Base-by-base conservation (phyloP, 2,797 vertebrate species). In the Valencia hispanica region DNA sequence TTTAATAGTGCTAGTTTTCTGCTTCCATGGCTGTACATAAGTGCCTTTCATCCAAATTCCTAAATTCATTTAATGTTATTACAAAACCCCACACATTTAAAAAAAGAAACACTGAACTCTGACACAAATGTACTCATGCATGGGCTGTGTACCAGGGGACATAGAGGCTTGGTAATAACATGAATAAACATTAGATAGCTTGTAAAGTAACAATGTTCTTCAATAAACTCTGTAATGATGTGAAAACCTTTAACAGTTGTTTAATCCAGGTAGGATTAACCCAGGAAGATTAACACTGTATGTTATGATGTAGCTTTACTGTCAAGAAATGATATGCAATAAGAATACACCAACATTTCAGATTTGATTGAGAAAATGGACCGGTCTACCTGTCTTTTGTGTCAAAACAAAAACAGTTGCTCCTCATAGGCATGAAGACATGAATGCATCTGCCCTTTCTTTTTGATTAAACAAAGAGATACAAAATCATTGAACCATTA, bases 401-500 rank as follows among this genome's bases (percentile, higher is more conserved):
- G 50, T 55, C 0, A 18, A 75, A 84, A 43, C 18, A 25, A 59
- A 14, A 83, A 61, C 1, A 61, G 47, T 1, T 47, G 48, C 34
- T 51, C 32, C 48, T 83, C 68, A 53, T 48, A 77, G 68, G 10
- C n/a, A n/a, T 1, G 0, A 66, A 78, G 25, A 86, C 30, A 61
- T 45, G 80, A 87, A 84, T 74, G 73, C 70, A 61, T 78, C 68
- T 75, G 68, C 72, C 74, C 34, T 84, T 75, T 83, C 34, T 48
- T 51, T 84, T 80, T 85, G 80, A 86, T 85, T 85, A 81, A 70
- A 73, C 51, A 39, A 80, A 74, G 75, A 80, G 73, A 79, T 72
- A 82, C 41, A 48, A 82, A 90, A 85, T 75, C 87, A 76, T 41
- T 51, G 73, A 86, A 74, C 76, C 79, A 63, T 91, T 86, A 50